Evolutionary conservation across 2,888 invertebrate genomes (phyloP), one percentile per base, ranked within the genome.

Genomic region (Amphipyra berbera): DNA sequence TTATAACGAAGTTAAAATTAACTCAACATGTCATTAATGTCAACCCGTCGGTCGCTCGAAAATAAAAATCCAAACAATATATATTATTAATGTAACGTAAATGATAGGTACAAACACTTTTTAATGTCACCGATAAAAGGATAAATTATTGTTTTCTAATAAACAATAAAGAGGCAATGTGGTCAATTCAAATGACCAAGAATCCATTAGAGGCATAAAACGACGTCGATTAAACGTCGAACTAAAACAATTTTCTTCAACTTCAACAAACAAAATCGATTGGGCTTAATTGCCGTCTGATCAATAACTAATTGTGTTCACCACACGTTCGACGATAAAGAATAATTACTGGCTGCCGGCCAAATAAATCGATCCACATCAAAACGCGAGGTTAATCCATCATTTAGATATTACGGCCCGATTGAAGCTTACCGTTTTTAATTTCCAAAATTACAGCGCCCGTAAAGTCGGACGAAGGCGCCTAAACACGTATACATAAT

Each of bases 251-350:
- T 95, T 95, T 94, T 89, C 93, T 92, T 89, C 92, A 92, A 94
- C 93, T 95, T 93, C 92, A 93, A 94, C 93, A 94, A 93, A 93
- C 94, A 94, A 90, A 93, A 94, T 93, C 94, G 94, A 95, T 93
- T 92, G 90, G 86, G 86, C 90, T 93, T 95, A 94, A 94, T 95
- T 94, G 94, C 90, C 82, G 89, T 69, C 89, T 93, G 94, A 94
- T 95, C 95, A 95, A 95, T 94, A 95, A 94, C 93, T 95, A 94
- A 95, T 95, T 94, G 94, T 93, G 92, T 91, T 90, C 92, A 88
- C 92, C 91, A 90, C 94, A 93, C 94, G 92, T 94, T 92, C 88
- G 86, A 88, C 93, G 88, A 93, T 93, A 93, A 94, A 93, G 90
- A 87, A 95, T 95, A 95, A 95, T 95, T 94, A 93, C 92, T 94